phyloP scores from a whole-genome alignment of 2,797 vertebrate genomes.

The Echeneis naucrates region DNA sequence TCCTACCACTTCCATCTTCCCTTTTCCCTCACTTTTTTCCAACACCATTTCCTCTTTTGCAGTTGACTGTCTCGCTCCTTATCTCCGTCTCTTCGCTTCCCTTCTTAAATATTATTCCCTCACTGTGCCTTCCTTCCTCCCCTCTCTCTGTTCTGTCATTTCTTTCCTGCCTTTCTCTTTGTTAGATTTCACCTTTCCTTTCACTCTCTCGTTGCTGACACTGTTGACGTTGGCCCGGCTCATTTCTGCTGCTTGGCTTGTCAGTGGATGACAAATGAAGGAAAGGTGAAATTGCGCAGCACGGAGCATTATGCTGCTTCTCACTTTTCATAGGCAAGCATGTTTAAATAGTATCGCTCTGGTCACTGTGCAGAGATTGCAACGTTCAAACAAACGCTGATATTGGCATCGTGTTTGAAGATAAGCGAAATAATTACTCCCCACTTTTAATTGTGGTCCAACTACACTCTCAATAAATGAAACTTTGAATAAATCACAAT shows the following conservation, averaged over 20 bases:
- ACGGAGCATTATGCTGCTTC: slow-evolving; percentile 39
- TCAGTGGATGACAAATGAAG: slow-evolving; percentile 74
- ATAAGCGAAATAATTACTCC: slow-evolving; percentile 39
- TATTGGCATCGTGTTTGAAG: slow-evolving; percentile 37
- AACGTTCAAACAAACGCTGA: slow-evolving; percentile 43
- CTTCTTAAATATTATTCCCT: slow-evolving; percentile 41
- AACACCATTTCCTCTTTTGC: slow-evolving; percentile 21
- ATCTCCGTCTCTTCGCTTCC: slow-evolving; percentile 51
- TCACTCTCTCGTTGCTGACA: slow-evolving; percentile 25
- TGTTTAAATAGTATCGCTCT: slow-evolving; percentile 42
- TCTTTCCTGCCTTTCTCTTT: slow-evolving; percentile 65
- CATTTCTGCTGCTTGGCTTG: slow-evolving; percentile 60
- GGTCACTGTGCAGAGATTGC: slow-evolving; percentile 37
- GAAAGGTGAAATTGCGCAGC: slow-evolving; percentile 32
- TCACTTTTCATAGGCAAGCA: slow-evolving; percentile 52
- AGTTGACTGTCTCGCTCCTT: slow-evolving; percentile 26
- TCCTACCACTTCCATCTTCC: neutral
- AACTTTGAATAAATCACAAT: slow-evolving; percentile 11
- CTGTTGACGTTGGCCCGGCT: slow-evolving; percentile 66
- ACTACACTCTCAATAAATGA: neutral
- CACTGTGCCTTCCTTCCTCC: slow-evolving; percentile 42
- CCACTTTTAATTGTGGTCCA: slow-evolving; percentile 20
- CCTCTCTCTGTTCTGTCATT: slow-evolving; percentile 44
- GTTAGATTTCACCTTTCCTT: slow-evolving; percentile 43
- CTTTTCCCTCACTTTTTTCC: slow-evolving; percentile 28